These are phyloP conservation scores for Saccopteryx leptura DNA, from an alignment of 2,113 vertebrate genomes.

Conservation along the genomic window DNA sequence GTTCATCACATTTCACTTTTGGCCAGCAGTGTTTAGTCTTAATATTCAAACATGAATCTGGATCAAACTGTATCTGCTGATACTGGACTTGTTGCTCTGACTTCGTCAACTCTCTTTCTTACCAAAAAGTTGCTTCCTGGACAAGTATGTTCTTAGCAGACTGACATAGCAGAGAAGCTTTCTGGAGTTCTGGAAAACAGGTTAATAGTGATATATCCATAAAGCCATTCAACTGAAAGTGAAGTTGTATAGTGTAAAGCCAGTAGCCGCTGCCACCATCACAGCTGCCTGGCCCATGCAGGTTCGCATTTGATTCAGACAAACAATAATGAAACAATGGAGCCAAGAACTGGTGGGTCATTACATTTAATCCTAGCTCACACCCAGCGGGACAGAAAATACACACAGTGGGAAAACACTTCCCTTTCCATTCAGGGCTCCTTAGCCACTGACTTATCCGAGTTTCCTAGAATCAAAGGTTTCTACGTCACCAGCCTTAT, in stretches of 20 bases:
- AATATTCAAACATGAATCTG: background rate
- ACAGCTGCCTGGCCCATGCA: too few species aligned
- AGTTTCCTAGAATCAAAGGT: too few species aligned
- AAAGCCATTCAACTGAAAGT: background rate
- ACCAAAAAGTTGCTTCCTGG: background rate
- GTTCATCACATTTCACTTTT: background rate
- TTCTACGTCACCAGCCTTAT: too few species aligned
- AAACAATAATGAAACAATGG: too few species aligned
- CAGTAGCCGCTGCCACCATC: too few species aligned
- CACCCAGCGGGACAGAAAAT: too few species aligned
- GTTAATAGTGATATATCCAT: background rate
- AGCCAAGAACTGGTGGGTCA: too few species aligned
- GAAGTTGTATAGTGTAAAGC: background rate
- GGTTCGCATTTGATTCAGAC: too few species aligned
- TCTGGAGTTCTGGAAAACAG: background rate
- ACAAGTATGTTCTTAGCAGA: background rate
- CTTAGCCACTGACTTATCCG: too few species aligned
- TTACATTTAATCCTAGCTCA: too few species aligned
- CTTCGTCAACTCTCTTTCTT: background rate
- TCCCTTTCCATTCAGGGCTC: too few species aligned
- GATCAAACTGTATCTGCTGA: background rate
- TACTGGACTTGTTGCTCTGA: background rate
- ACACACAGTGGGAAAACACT: too few species aligned
- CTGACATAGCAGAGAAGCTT: background rate
- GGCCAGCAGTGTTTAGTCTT: background rate